Base-by-base conservation (phyloP, 2,797 vertebrate species). In the Phrynocephalus guinanensis region DNA sequence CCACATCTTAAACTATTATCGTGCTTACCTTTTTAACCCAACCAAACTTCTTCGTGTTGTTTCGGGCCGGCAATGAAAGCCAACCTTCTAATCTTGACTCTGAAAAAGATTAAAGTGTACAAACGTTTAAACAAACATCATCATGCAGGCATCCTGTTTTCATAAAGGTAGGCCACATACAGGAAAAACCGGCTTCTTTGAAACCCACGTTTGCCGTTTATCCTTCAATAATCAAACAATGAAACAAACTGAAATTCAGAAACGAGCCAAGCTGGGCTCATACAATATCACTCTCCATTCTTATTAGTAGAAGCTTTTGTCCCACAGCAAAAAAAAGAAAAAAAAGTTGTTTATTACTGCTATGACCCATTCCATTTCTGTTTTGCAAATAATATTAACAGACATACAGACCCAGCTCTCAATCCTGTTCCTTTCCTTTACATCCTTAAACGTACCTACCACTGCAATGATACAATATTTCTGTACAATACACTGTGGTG, bases 1-100 rank as follows among this genome's bases (percentile, higher is more conserved):
- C 1, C 89, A 79, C n/a, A 80, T 28, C 6, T 13, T 75, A 0
- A 30, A 26, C 82, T 77, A 52, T 75, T 85, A 24, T 0, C 68
- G 89, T 90, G 87, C 71, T 91, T 94, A 99, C 99, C 98, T 99
- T 99, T 95, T 96, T 99, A 94, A 98, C 98, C 99, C 99, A 99
- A 85, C 98, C 98, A 93, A 99, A 99, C 94, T 98, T 99, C 95
- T 99, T 99, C 82, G 98, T 99, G 96, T 99, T 99, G 95, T 99
- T 99, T 91, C 99, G 97, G 33, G 99, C 98, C 33, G 99, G 99
- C 83, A 99, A 95, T 0, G 98, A 99, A n/a, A 99, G 96, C 99
- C 99, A 99, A 5, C 99, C 99, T 95, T 99, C 99, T 66, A 99
- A 95, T 92, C 99, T 97, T 2, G 96, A 98, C 96, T 99, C 98